Evolutionary conservation across 2,888 invertebrate species (phyloP), one percentile per base, ranked within the genome.

Genomic region (Ferdinandea cuprea): DNA sequence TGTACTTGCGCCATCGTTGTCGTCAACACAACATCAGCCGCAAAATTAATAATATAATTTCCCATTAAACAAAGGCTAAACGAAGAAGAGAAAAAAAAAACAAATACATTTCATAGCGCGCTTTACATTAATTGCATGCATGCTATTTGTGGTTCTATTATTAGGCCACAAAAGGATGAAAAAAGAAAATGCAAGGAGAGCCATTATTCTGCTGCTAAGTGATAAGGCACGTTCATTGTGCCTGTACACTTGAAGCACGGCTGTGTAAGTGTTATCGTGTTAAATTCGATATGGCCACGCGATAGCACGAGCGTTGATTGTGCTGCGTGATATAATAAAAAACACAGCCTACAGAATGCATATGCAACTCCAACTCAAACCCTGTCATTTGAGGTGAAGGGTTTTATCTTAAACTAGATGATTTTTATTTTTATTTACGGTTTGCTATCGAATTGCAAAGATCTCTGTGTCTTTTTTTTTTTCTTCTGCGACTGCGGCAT

Each of bases 251-350:
- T 50, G 17, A 40, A 40, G 19, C 46, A 56, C 58, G 25, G 19
- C 46, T 63, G 52, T 48, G 58, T 65, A 77, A 77, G 81, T 83
- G 72, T 72, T 77, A 83, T 83, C 81, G 81, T 68, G 81, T 83
- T 83, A 72, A 72, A 77, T 71, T 77, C 71, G 81, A 83, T 83
- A 83, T 72, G 54, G 72, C 61, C 77, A 83, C 66, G 66, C 81
- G 81, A 77, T 83, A 77, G 52, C 61, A 77, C 77, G 59, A 76
- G 69, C 56, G 59, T 11, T 69, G 71, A 61, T 48, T 72, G 77
- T 46, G 40, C 66, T 83, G 81, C 81, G 77, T 83, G 81, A 77
- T 77, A 83, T 71, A 72, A 83, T 77, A 68, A 83, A 83, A 61
- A 5, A 25, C 25, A 2, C 66, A 61, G 50, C 77, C 54, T 48